Conservation (phyloP, 2,888 invertebrate species). For the Eupithecia pulchellata region DNA sequence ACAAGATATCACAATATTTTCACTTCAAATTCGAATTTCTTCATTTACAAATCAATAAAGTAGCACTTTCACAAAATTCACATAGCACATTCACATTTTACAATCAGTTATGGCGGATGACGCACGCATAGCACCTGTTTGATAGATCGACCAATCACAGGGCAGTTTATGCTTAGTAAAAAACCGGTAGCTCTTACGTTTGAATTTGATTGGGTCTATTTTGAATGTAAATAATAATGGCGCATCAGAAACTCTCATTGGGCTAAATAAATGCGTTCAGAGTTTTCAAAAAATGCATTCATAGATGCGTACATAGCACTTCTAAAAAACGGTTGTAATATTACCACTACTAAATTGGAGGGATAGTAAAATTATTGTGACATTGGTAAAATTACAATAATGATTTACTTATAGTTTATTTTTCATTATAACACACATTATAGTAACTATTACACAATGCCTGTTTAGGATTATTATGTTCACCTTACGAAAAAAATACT, state of each 20-base stretch:
- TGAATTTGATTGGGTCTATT: slow-evolving; percentile 63
- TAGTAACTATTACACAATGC: too few species aligned
- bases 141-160: slow-evolving; percentile 67
- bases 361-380: too few species aligned
- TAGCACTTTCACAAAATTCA: slow-evolving; percentile 67
- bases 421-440: too few species aligned
- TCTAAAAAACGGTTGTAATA: too few species aligned
- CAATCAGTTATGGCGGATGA: slow-evolving; percentile 79
- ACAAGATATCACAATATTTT: slow-evolving; percentile 61
- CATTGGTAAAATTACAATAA: too few species aligned
- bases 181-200: slow-evolving; percentile 74
- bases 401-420: too few species aligned
- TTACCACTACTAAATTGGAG: too few species aligned
- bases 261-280: slow-evolving; percentile 56
- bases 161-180: slow-evolving; percentile 58
- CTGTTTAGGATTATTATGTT: too few species aligned
- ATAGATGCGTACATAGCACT: neutral
- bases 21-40: slow-evolving; percentile 58
- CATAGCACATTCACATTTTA: slow-evolving; percentile 33
- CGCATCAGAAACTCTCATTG: slow-evolving; percentile 48
- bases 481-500: too few species aligned
- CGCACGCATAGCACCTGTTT: slow-evolving; percentile 83
- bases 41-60: slow-evolving; percentile 59
- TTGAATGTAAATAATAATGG: slow-evolving; percentile 61
- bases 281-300: slow-evolving; percentile 53